Base-by-base conservation (phyloP, 2,797 vertebrate species). In the Octomys mimax region DNA sequence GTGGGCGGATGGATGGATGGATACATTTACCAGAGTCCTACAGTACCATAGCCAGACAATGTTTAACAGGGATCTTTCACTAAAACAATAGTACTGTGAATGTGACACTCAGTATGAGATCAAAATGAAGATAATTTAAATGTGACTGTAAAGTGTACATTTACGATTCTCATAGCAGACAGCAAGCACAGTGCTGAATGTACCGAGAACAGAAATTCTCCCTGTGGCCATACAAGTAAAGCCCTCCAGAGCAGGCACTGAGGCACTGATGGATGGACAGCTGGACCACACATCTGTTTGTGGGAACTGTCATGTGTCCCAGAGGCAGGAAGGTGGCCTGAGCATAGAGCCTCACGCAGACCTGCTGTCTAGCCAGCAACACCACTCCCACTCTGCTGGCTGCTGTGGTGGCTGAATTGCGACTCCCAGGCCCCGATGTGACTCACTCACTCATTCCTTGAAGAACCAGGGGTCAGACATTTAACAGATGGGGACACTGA, bases 221-320 rank as follows among this genome's bases (percentile, higher is more conserved):
- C 26, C 16, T 2, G 52, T 16, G 3, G 77, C 0, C 11, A 6
- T 16, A 39, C 4, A 6, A 12, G 21, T 31, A 75, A 70, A 80
- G 62, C 0, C 46, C 49, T 16, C 8, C 22, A 6, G 14, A 49
- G 79, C n/a, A 59, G 42, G n/a, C 31, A 0, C 1, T 6, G 13
- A 42, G 42, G 28, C 16, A 18, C 52, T 0, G 52, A 52, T 36
- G 1, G 61, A 24, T 5, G 46, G 52, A 89, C 75, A 0, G 31
- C 71, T 39, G 52, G 77, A 64, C n/a, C 18, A 31, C n/a, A 31
- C 2, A 1, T 4, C 11, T 4, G 33, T 52, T 7, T 0, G 0
- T 18, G 21, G 46, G 22, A 82, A 62, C 2, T 2, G 2, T 84
- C n/a, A 16, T 66, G 8, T 7, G 21, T n/a, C 61, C 46, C 26